Evolutionary conservation across 2,113 vertebrate species (phyloP).

Genomic region (Crotalus tigris): DNA sequence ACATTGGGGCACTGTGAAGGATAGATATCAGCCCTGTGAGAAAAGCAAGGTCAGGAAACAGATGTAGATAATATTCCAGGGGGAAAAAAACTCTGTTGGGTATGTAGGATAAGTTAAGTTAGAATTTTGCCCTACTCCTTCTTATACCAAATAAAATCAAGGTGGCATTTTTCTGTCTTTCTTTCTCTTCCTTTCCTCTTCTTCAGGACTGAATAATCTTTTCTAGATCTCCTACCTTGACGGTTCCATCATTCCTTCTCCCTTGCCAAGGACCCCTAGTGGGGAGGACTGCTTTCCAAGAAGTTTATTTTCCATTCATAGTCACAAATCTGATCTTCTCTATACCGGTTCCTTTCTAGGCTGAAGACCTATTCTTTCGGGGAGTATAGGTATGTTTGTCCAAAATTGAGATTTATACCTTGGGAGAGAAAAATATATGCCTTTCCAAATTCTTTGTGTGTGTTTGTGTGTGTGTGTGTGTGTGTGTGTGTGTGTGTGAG

Average conservation of each 20-base stretch:
- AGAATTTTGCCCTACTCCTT: not conserved
- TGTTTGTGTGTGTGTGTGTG: not conserved
- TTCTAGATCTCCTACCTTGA: not conserved
- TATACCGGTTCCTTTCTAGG: not conserved
- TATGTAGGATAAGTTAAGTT: not conserved
- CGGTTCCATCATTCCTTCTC: not conserved
- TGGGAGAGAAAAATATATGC: not conserved
- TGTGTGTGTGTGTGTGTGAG: no score
- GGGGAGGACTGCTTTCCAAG: not conserved
- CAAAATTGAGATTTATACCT: conserved; percentile 19
- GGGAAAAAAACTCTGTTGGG: not conserved
- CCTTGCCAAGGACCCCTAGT: not conserved
- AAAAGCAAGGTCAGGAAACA: not conserved
- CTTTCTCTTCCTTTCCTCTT: not conserved
- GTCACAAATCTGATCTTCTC: not conserved
- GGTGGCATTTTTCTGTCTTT: not conserved
- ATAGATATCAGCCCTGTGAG: not conserved
- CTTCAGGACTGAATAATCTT: not conserved
- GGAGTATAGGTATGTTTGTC: not conserved
- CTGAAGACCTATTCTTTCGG: not conserved
- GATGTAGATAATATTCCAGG: not conserved
- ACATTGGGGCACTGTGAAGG: not conserved
- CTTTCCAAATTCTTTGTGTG: not conserved
- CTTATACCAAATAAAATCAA: not conserved
- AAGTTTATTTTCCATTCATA: not conserved